These are phyloP conservation scores for Erpobdella octoculata DNA, from an alignment of 2,888 invertebrate genomes.

Conservation along the genomic window DNA sequence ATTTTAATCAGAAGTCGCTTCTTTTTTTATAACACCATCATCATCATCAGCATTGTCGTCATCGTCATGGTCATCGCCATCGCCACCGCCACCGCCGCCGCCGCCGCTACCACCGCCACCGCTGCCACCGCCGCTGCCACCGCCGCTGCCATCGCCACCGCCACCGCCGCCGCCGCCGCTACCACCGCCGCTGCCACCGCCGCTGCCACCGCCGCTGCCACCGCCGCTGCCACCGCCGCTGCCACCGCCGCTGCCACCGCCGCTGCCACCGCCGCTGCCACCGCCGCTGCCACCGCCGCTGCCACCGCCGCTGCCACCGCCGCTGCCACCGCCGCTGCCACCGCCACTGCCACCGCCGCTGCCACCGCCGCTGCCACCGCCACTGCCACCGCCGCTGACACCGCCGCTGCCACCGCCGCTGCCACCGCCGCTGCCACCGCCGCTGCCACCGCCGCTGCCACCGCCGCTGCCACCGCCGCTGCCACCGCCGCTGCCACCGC, in stretches of 20 bases:
- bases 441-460: neutral
- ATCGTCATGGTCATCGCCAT: constrained; percentile 3
- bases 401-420: neutral
- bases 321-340: neutral
- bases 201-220: too few species aligned
- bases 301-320: constrained; percentile 3
- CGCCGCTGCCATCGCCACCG: too few species aligned
- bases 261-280: constrained; percentile 2
- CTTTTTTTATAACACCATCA: neutral
- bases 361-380: neutral
- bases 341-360: neutral
- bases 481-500: neutral
- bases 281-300: constrained; percentile 3
- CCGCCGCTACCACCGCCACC: neutral
- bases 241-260: too few species aligned
- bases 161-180: too few species aligned
- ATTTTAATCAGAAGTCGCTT: too few species aligned
- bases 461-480: neutral
- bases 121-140: neutral
- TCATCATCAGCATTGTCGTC: neutral
- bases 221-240: constrained; percentile 3
- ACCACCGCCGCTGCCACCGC: constrained; percentile 3
- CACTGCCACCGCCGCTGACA: neutral
- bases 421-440: neutral
- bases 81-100: neutral